Conservation (phyloP, 2,888 invertebrate genomes). For the Fissipunctia ypsillon region DNA sequence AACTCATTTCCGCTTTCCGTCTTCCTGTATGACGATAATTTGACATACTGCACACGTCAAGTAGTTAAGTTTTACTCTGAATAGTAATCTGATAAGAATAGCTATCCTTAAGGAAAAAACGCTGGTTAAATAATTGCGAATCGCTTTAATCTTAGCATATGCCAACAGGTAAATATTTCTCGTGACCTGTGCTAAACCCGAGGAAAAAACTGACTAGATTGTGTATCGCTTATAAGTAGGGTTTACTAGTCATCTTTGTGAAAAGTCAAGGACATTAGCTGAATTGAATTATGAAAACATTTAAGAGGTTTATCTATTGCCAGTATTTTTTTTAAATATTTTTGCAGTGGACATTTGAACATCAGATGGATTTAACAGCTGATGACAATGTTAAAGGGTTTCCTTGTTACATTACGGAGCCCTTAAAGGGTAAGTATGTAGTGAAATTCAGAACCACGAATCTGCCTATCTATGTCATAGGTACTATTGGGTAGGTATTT, state of each 20-base stretch:
- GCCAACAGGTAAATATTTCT: conserved; percentile 34
- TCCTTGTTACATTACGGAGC: no score
- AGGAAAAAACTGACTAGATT: conserved; percentile 11
- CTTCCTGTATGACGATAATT: conserved; percentile 46
- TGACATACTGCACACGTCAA: conserved; percentile 42
- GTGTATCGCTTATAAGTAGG: not conserved
- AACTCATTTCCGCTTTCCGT: conserved; percentile 44
- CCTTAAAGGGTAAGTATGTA: not conserved
- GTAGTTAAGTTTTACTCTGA: conserved; percentile 31
- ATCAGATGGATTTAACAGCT: no score
- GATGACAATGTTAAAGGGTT: not conserved
- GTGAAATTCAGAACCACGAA: not conserved
- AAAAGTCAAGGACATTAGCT: not conserved
- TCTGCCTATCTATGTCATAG: no score
- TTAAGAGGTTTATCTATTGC: not conserved
- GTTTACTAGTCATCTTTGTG: not conserved
- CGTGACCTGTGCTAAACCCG: not conserved
- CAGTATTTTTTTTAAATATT: no score
- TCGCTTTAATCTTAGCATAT: not conserved
- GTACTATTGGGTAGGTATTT: no score
- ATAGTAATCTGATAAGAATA: conserved; percentile 4
- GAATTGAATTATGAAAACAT: no score
- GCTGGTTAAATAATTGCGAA: not conserved
- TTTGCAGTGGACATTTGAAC: no score
- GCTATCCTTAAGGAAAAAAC: conserved; percentile 39